A percentile compares a stretch with the other conserved stretches of the same genome.
Evolutionary conservation across 2,888 invertebrate species (phyloP).

Genomic region (Cryptocephalus primarius): DNA sequence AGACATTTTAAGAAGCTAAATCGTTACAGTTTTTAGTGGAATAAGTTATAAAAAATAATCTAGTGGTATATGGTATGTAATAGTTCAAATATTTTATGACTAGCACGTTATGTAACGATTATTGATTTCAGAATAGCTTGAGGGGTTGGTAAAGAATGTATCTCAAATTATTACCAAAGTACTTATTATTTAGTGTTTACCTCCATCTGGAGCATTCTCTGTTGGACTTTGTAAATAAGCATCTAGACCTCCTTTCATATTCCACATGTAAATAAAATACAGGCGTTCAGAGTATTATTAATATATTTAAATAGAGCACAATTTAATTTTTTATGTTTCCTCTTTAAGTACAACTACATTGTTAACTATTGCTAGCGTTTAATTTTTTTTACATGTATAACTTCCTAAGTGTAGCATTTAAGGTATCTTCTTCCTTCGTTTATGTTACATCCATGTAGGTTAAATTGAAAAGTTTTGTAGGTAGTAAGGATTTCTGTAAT

Average conservation of each 20-base stretch:
- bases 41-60: too few species aligned
- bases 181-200: too few species aligned
- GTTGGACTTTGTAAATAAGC: not conserved
- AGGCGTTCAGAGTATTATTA: slow-evolving; percentile 10
- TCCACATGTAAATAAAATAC: slow-evolving; percentile 4
- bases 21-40: too few species aligned
- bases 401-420: not conserved
- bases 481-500: not conserved
- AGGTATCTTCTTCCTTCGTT: not conserved
- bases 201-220: too few species aligned
- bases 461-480: not conserved
- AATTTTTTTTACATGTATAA: not conserved
- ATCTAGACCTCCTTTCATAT: not conserved
- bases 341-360: slow-evolving; percentile 1
- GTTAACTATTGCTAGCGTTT: not conserved
- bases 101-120: too few species aligned
- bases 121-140: too few species aligned
- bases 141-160: slow-evolving; percentile 4
- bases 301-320: slow-evolving; percentile 16
- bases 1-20: too few species aligned
- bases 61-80: too few species aligned
- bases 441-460: not conserved
- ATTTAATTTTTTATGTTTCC: slow-evolving; percentile 9
- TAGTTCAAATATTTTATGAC: not conserved
- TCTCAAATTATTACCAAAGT: too few species aligned